A percentile compares a stretch with the other conserved stretches of the same genome.
These are phyloP conservation scores for Heloderma charlesbogerti DNA, from an alignment of 2,113 vertebrate genomes.

Conservation along the genomic window DNA sequence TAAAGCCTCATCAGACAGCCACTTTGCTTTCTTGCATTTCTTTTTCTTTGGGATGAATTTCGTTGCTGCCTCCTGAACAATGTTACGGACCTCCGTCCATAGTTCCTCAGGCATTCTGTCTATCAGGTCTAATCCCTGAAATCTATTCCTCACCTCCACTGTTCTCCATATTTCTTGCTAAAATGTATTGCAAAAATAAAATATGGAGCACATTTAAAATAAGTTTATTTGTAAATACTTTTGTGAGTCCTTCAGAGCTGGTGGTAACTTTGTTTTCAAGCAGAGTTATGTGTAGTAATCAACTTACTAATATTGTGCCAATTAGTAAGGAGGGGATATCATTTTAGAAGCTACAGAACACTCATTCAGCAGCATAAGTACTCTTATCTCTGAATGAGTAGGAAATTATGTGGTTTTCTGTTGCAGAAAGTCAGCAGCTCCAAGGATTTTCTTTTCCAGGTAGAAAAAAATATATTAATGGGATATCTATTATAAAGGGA, in stretches of 20 bases:
- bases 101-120: too few relatives aligned
- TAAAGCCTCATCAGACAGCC: too few relatives aligned
- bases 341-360: fast-evolving
- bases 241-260: slow-evolving; percentile 16
- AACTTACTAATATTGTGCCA: slow-evolving; percentile 41
- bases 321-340: slow-evolving; percentile 29
- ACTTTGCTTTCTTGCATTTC: too few relatives aligned
- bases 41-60: too few relatives aligned
- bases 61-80: too few relatives aligned
- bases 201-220: neutral
- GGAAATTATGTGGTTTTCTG: slow-evolving; percentile 13
- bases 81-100: too few relatives aligned
- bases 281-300: neutral
- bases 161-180: neutral
- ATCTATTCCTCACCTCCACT: too few relatives aligned
- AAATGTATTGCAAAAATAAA: neutral
- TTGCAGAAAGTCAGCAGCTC: slow-evolving; percentile 18
- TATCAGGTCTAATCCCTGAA: too few relatives aligned
- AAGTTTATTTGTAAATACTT: neutral
- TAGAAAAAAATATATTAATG: slow-evolving; percentile 11
- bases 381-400: slow-evolving; percentile 4
- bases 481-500: slow-evolving; percentile 26
- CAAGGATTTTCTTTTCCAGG: slow-evolving; percentile 37
- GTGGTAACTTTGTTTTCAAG: slow-evolving; percentile 7
- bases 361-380: neutral